These are phyloP conservation scores for Pachyrhynchus sulphureomaculatus DNA, from an alignment of 1,140 invertebrate species.

Conservation along the genomic window DNA sequence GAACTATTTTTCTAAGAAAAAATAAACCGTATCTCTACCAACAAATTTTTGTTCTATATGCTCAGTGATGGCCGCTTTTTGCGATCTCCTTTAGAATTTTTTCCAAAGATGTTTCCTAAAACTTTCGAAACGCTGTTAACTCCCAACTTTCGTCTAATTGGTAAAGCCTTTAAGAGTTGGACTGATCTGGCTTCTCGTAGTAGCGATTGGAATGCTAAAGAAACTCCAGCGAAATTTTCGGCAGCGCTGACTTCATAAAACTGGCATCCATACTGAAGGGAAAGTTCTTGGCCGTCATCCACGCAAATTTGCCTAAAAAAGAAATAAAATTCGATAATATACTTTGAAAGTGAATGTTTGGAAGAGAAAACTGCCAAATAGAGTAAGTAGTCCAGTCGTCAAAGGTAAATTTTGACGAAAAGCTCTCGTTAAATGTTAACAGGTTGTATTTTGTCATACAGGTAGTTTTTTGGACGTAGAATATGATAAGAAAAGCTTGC, in stretches of 20 bases:
- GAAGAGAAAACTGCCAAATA: no score
- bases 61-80: slow-evolving; percentile 76
- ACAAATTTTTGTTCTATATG: slow-evolving; percentile 53
- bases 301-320: slow-evolving; percentile 70
- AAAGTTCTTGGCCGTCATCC: slow-evolving; percentile 78
- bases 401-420: no score
- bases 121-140: slow-evolving; percentile 79
- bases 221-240: slow-evolving; percentile 75
- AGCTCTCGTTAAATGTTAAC: no score
- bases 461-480: no score
- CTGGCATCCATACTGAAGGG: slow-evolving; percentile 75
- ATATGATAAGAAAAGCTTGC: no score
- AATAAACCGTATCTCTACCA: no score
- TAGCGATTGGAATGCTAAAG: slow-evolving; percentile 78
- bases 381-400: no score
- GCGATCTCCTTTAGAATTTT: slow-evolving; percentile 70
- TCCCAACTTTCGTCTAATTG: slow-evolving; percentile 62
- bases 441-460: no score
- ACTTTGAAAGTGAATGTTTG: no score
- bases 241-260: slow-evolving; percentile 86
- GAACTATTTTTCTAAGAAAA: no score
- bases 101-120: slow-evolving; percentile 76
- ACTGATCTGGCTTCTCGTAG: slow-evolving; percentile 70
- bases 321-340: no score
- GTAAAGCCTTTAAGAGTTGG: slow-evolving; percentile 69